These are phyloP conservation scores for Neodiprion fabricii DNA, from an alignment of 1,140 invertebrate genomes.

Conservation along the genomic window DNA sequence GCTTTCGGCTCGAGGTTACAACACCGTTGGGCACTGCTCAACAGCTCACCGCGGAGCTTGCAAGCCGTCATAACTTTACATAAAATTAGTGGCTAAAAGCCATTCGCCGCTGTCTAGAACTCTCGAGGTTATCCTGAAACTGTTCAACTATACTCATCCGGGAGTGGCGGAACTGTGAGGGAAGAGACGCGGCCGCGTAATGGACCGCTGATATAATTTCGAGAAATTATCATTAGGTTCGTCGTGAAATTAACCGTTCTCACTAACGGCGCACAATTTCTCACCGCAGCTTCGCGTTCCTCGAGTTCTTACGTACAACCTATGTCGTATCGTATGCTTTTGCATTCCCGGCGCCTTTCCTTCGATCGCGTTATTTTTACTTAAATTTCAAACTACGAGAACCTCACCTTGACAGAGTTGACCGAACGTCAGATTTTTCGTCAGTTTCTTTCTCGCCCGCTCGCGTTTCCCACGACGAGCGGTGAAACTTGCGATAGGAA, in stretches of 20 bases:
- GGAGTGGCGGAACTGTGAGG: not conserved
- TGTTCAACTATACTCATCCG: not conserved
- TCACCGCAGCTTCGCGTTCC: too few relatives aligned
- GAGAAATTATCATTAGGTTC: not conserved
- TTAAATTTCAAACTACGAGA: too few relatives aligned
- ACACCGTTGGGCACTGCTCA: conserved; percentile 44
- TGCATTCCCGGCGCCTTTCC: too few relatives aligned
- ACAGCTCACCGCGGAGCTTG: conserved; percentile 42
- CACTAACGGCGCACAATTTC: not conserved
- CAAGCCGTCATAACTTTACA: conserved; percentile 53
- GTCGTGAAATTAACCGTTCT: not conserved
- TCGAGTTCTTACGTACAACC: too few relatives aligned
- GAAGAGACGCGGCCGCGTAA: conserved; percentile 9
- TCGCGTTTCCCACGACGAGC: not conserved
- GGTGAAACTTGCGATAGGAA: not conserved
- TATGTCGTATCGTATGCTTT: too few relatives aligned
- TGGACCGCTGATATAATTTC: not conserved
- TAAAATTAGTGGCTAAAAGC: conserved; percentile 59
- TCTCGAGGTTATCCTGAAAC: conserved; percentile 12
- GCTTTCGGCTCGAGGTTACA: conserved; percentile 42
- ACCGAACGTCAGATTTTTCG: not conserved
- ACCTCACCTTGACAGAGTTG: too few relatives aligned
- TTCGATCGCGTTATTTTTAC: too few relatives aligned
- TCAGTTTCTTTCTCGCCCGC: not conserved
- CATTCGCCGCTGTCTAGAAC: conserved; percentile 32